These are phyloP conservation scores for Peromyscus maniculatus DNA, from an alignment of 2,113 vertebrate species.

Conservation along the genomic window DNA sequence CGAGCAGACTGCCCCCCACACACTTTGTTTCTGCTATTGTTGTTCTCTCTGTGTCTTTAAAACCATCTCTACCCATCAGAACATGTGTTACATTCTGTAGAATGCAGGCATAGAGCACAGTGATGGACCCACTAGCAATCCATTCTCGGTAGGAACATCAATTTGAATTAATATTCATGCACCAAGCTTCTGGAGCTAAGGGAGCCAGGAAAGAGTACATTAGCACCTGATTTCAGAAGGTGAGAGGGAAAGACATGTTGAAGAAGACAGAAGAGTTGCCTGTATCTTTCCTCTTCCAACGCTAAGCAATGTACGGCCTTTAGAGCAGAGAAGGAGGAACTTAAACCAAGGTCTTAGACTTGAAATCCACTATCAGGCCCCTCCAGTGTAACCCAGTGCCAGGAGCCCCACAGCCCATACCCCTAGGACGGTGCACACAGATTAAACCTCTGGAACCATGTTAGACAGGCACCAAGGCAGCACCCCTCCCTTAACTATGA, in stretches of 20 bases:
- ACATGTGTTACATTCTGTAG: background rate
- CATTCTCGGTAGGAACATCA: background rate
- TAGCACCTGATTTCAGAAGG: background rate
- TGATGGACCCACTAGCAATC: background rate
- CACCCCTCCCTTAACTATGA: background rate
- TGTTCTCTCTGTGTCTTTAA: background rate
- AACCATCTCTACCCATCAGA: background rate
- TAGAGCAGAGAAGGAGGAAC: no score
- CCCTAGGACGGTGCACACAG: background rate
- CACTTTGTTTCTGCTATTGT: background rate
- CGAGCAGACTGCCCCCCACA: background rate
- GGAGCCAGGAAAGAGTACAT: background rate
- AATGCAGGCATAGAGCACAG: background rate
- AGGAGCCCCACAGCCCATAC: background rate
- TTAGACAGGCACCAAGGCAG: background rate
- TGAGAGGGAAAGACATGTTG: background rate
- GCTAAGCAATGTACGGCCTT: background rate
- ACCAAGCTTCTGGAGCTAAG: background rate
- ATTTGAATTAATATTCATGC: background rate
- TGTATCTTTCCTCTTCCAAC: background rate
- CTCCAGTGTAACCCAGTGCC: background rate
- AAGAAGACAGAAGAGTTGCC: background rate
- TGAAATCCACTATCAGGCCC: background rate
- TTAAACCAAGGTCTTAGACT: background rate
- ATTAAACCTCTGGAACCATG: background rate